These are phyloP conservation scores for Bombylius discolor DNA, from an alignment of 2,888 invertebrate species.

Conservation along the genomic window DNA sequence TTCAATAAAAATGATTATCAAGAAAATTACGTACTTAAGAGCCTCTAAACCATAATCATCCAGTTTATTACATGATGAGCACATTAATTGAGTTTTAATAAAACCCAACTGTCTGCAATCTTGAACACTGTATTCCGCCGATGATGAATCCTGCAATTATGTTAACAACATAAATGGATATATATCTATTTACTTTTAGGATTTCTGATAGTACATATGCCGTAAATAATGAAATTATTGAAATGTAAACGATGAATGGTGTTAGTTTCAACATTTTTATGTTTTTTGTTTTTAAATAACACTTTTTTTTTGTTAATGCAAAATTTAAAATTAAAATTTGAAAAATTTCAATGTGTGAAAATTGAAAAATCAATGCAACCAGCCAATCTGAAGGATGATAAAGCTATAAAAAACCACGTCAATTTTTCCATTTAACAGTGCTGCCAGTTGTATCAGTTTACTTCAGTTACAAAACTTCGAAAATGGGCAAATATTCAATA, in stretches of 20 bases:
- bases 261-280: neutral
- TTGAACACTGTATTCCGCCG: conserved; percentile 54
- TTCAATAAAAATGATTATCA: no score
- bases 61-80: conserved; percentile 79
- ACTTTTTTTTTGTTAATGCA: no score
- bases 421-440: no score
- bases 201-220: neutral
- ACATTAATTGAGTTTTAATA: conserved; percentile 70
- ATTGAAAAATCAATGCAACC: no score
- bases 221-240: neutral
- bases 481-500: no score
- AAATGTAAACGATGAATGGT: neutral
- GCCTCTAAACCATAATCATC: conserved; percentile 43
- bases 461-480: no score
- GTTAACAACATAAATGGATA: neutral
- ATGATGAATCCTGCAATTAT: neutral
- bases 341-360: no score
- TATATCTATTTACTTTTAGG: neutral
- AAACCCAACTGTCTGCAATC: conserved; percentile 80
- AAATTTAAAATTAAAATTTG: no score
- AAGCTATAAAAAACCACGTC: no score
- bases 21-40: conserved; percentile 21
- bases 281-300: no score
- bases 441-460: no score
- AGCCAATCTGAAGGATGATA: no score